phyloP scores from a whole-genome alignment of 2,888 invertebrate species.

The Drosophila anomalata region DNA sequence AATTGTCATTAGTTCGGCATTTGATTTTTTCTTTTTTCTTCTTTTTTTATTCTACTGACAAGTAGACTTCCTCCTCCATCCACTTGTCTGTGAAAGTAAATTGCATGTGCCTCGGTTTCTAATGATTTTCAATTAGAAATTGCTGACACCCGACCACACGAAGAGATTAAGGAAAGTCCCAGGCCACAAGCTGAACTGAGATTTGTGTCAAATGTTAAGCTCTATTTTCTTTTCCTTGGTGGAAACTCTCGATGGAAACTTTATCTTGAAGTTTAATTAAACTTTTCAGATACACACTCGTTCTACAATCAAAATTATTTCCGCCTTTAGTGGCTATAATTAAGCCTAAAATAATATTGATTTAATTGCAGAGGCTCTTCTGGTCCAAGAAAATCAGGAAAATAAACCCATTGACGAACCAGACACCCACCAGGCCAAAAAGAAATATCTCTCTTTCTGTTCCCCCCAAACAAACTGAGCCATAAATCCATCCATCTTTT shows the following conservation, averaged over 20 bases:
- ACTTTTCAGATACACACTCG: background rate
- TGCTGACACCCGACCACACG: slow-evolving; percentile 51
- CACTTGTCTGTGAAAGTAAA: slow-evolving; percentile 9
- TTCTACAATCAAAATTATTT: background rate
- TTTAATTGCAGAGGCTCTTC: slow-evolving; percentile 8
- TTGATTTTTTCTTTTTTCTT: slow-evolving; percentile 59
- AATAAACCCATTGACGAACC: slow-evolving; percentile 20
- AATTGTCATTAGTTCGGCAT: slow-evolving; percentile 76
- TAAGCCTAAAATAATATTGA: background rate
- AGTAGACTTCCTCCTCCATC: background rate
- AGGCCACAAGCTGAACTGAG: background rate
- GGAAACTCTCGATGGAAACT: background rate
- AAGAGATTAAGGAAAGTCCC: slow-evolving; percentile 15
- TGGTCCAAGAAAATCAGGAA: background rate
- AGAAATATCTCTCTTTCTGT: background rate
- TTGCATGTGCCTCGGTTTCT: slow-evolving; percentile 55
- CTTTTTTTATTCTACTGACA: background rate
- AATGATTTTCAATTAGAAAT: slow-evolving; percentile 76
- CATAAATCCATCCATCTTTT: slow-evolving; percentile 76
- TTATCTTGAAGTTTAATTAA: background rate
- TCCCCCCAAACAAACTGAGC: slow-evolving; percentile 32
- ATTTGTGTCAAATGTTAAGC: background rate
- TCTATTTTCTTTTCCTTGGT: background rate
- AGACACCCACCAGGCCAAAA: slow-evolving; percentile 25
- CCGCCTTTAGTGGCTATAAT: too few species aligned